Percentiles rank a stretch among this genome's conserved stretches.
Conservation (phyloP, 2,888 invertebrate species). For the Plusia festucae region DNA sequence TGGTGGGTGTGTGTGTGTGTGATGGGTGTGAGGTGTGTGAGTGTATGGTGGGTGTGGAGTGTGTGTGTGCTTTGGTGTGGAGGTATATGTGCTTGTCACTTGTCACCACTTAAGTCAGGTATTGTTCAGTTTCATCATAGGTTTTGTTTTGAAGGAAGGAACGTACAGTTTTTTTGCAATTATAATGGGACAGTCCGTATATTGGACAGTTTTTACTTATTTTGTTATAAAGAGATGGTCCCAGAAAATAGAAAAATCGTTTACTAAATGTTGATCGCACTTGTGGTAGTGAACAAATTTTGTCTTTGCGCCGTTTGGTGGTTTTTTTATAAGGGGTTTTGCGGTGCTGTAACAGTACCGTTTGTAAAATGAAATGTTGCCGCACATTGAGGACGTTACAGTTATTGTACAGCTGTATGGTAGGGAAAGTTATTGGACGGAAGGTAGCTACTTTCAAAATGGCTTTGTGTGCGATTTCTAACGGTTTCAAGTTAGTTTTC, state of each 20-base stretch:
- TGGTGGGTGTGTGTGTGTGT: too few relatives aligned
- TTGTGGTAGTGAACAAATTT: background rate
- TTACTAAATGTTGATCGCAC: background rate
- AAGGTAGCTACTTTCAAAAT: slow-evolving; percentile 8
- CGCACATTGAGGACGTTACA: too few relatives aligned
- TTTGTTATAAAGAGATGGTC: background rate
- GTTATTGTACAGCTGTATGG: background rate
- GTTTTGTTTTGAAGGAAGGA: background rate
- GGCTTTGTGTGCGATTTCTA: slow-evolving; percentile 9
- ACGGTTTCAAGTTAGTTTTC: background rate
- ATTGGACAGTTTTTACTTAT: background rate
- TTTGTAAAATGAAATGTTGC: background rate
- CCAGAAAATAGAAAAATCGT: background rate
- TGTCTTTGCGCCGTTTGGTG: background rate
- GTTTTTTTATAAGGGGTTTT: background rate
- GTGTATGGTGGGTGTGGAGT: too few relatives aligned
- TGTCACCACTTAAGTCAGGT: background rate
- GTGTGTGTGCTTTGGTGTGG: too few relatives aligned
- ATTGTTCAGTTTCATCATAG: too few relatives aligned
- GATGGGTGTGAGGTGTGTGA: too few relatives aligned
- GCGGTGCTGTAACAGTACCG: background rate
- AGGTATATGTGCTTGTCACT: background rate
- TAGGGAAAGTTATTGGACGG: background rate
- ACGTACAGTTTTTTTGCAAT: background rate
- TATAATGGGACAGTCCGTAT: background rate